Evolutionary conservation across 2,113 vertebrate species (phyloP).

Genomic region (Elgaria multicarinata): DNA sequence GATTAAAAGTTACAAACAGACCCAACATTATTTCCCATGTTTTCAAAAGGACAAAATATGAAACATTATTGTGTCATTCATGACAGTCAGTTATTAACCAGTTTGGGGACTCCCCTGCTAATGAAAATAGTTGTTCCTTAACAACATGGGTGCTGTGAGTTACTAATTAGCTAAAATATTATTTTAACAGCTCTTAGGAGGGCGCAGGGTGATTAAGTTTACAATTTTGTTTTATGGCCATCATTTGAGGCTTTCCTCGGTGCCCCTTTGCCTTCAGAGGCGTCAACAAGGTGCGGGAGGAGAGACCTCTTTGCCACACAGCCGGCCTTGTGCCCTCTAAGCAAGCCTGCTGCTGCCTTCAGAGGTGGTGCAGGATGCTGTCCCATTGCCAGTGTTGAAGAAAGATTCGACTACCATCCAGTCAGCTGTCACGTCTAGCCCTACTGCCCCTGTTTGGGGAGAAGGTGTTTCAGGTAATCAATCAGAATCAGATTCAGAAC

Average conservation of each 20-base stretch:
- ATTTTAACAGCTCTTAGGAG: constrained; percentile 33
- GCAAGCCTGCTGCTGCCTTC: too few relatives aligned
- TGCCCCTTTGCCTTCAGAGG: neutral
- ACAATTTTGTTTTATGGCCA: neutral
- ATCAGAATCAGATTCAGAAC: too few relatives aligned
- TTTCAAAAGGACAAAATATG: neutral
- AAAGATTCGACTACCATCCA: too few relatives aligned
- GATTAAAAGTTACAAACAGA: neutral
- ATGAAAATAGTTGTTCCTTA: constrained; percentile 54
- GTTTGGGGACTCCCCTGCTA: neutral
- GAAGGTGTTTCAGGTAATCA: too few relatives aligned
- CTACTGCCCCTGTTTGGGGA: too few relatives aligned
- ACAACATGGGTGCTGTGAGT: constrained; percentile 43
- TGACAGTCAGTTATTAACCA: constrained; percentile 8
- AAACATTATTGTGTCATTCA: neutral
- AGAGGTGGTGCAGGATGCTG: too few relatives aligned
- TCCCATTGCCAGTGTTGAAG: too few relatives aligned
- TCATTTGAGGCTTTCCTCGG: neutral
- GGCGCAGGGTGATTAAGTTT: constrained; percentile 14
- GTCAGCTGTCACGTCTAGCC: too few relatives aligned
- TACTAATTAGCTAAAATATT: constrained; percentile 63
- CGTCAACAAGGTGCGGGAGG: too few relatives aligned
- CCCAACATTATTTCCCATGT: neutral
- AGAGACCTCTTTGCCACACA: too few relatives aligned
- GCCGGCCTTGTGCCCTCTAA: too few relatives aligned